Evolutionary conservation across 1,140 invertebrate genomes (phyloP).

Genomic region (Theocolax elegans): DNA sequence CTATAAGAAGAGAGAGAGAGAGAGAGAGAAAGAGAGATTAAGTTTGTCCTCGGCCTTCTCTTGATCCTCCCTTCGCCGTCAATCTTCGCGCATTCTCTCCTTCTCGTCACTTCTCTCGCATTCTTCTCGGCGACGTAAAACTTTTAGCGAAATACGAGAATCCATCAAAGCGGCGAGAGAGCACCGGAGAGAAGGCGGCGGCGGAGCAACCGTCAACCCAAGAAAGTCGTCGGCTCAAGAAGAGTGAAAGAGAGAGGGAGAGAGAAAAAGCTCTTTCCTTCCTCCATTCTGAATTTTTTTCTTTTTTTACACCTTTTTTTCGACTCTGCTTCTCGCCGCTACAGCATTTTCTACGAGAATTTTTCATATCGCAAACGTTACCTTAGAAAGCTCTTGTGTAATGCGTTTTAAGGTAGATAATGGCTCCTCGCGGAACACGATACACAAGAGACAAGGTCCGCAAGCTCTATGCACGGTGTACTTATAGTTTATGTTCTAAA

Average conservation of each 20-base stretch:
- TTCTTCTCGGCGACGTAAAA: conserved; percentile 35
- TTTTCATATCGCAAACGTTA: conserved; percentile 33
- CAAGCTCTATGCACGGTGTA: not conserved
- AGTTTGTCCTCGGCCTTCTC: conserved; percentile 1
- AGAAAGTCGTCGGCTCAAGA: conserved; percentile 21
- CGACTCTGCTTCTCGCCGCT: not conserved
- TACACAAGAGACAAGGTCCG: not conserved
- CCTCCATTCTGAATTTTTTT: not conserved
- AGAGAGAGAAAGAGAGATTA: too few species aligned
- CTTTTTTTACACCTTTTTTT: not conserved
- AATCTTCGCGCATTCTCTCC: conserved; percentile 21
- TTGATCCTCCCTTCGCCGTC: conserved; percentile 11
- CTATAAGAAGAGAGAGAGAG: too few species aligned
- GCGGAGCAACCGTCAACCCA: not conserved
- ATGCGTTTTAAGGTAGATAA: conserved; percentile 35
- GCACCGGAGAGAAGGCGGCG: conserved; percentile 18
- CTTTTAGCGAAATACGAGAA: conserved; percentile 53
- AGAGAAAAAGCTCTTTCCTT: too few species aligned
- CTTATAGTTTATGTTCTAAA: too few species aligned
- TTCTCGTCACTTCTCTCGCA: conserved; percentile 29
- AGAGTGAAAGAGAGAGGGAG: too few species aligned
- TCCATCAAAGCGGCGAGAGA: conserved; percentile 44
- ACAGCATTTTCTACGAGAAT: conserved; percentile 17
- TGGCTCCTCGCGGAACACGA: conserved; percentile 19
- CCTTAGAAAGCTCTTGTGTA: conserved; percentile 3